These are phyloP conservation scores for Benitochromis conjunctus DNA, from an alignment of 2,113 vertebrate genomes.

Conservation along the genomic window DNA sequence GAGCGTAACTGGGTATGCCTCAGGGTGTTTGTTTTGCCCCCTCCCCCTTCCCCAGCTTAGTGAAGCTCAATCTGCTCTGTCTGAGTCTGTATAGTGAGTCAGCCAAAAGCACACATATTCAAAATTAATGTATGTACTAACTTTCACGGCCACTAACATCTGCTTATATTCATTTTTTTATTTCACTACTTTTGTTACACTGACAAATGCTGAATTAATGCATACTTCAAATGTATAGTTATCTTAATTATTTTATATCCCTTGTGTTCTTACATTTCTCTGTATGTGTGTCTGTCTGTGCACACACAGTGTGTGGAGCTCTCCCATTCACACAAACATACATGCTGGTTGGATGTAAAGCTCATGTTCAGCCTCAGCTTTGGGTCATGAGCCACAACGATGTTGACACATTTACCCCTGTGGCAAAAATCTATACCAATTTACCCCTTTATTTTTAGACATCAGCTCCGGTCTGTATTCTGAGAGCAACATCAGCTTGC, in stretches of 20 bases:
- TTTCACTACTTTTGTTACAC: neutral
- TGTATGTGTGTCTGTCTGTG: neutral
- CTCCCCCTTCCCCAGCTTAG: slow-evolving; percentile 24
- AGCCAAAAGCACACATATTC: slow-evolving; percentile 11
- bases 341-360: slow-evolving; percentile 11
- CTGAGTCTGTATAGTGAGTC: slow-evolving; percentile 49
- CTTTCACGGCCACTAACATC: neutral
- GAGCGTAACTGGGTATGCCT: slow-evolving; percentile 26
- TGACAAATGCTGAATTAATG: neutral
- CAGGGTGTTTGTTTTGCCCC: slow-evolving; percentile 50
- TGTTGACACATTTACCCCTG: slow-evolving; percentile 23
- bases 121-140: neutral
- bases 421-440: slow-evolving; percentile 46
- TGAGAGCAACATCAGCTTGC: neutral
- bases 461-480: neutral
- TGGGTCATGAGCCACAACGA: slow-evolving; percentile 26
- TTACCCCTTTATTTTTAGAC: slow-evolving; percentile 29
- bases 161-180: neutral
- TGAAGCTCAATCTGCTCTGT: slow-evolving; percentile 59
- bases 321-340: neutral
- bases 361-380: slow-evolving; percentile 23
- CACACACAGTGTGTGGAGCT: neutral
- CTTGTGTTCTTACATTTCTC: neutral
- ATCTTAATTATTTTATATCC: neutral
- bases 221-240: neutral